These are phyloP conservation scores for Sebastes elongatus DNA, from an alignment of 2,797 vertebrate genomes.

Conservation along the genomic window DNA sequence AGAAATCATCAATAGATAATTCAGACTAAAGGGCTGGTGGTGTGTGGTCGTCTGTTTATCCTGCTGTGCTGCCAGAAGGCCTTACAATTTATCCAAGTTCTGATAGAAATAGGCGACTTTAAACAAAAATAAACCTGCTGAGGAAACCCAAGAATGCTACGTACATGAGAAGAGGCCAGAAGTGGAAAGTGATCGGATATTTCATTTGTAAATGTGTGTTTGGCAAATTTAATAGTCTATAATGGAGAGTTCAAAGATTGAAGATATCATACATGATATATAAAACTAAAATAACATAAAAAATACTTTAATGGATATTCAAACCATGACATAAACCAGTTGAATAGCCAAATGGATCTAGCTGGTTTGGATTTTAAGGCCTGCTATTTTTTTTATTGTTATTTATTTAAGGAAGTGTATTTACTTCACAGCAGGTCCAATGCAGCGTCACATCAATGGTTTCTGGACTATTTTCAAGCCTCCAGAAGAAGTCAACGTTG, in stretches of 20 bases:
- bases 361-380: not conserved
- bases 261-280: not conserved
- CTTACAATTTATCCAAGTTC: not conserved
- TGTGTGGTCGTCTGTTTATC: not conserved
- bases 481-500: too few species aligned
- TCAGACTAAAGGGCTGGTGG: not conserved
- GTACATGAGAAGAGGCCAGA: not conserved
- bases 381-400: too few species aligned
- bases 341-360: not conserved
- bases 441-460: too few species aligned
- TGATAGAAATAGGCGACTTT: not conserved
- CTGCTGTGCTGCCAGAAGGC: not conserved
- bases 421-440: too few species aligned
- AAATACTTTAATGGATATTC: not conserved
- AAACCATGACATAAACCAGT: not conserved
- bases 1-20: constrained; percentile 20
- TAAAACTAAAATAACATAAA: not conserved
- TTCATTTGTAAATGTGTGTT: not conserved
- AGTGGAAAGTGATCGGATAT: not conserved
- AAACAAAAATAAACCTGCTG: not conserved
- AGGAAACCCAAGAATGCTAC: not conserved
- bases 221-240: too few species aligned
- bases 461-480: too few species aligned
- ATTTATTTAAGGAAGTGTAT: too few species aligned
- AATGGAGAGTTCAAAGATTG: not conserved